Conservation (phyloP, 2,113 vertebrate genomes). For the Crotophaga sulcirostris region DNA sequence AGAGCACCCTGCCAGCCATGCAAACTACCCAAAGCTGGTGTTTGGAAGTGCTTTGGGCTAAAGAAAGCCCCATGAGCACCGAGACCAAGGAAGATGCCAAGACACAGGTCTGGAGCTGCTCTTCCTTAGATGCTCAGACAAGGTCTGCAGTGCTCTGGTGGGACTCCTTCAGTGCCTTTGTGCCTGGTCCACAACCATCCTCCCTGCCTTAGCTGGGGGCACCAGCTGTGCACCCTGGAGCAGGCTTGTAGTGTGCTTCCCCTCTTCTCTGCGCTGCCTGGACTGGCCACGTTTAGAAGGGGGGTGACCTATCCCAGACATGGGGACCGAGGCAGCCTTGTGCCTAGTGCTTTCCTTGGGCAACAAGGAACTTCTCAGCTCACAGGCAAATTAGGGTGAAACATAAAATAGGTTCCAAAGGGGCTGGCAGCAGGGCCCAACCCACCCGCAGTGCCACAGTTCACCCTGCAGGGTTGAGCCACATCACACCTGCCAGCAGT, state of each 20-base stretch:
- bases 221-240: neutral
- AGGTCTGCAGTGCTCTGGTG: neutral
- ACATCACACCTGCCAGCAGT: neutral
- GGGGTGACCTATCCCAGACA: neutral
- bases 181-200: neutral
- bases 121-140: neutral
- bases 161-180: neutral
- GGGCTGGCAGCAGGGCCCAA: neutral
- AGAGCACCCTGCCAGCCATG: neutral
- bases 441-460: too few species aligned
- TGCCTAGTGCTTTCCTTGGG: neutral
- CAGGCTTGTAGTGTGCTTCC: neutral
- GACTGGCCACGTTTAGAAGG: neutral
- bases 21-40: neutral
- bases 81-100: neutral
- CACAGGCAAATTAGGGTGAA: neutral
- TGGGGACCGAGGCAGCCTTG: neutral
- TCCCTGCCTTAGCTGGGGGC: neutral
- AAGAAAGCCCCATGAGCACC: neutral
- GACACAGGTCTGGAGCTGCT: neutral
- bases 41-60: neutral
- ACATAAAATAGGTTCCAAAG: neutral
- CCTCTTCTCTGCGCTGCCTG: neutral
- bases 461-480: neutral
- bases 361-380: neutral